A percentile compares a stretch with the other conserved stretches of the same genome.
Evolutionary conservation across 1,140 invertebrate genomes (phyloP).

Genomic region (Trigoniulus corallinus): DNA sequence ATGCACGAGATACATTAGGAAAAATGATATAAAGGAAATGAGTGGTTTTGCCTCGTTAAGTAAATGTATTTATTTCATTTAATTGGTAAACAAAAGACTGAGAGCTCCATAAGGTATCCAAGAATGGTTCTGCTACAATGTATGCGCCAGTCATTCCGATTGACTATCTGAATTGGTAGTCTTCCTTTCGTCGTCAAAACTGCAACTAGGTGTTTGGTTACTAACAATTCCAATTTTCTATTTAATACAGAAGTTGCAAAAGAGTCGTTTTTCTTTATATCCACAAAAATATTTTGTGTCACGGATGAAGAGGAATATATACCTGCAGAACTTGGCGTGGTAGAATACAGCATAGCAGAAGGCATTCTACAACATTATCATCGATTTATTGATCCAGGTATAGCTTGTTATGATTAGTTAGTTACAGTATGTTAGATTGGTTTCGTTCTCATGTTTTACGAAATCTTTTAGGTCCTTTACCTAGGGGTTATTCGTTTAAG

Average conservation of each 20-base stretch:
- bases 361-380: conserved; percentile 21
- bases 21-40: too few species aligned
- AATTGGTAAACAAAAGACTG: too few species aligned
- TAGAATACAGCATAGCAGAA: conserved; percentile 19
- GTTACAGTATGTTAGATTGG: not conserved
- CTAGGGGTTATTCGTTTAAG: too few species aligned
- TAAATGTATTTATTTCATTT: too few species aligned
- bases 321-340: conserved; percentile 20
- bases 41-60: too few species aligned
- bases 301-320: conserved; percentile 20
- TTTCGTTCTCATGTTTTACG: too few species aligned
- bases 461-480: too few species aligned
- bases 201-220: not conserved
- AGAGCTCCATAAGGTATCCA: too few species aligned
- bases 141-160: too few species aligned
- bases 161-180: too few species aligned
- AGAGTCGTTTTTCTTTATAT: conserved; percentile 20
- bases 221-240: conserved; percentile 5
- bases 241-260: conserved; percentile 15
- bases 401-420: not conserved
- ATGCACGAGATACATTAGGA: too few species aligned
- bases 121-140: too few species aligned
- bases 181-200: not conserved
- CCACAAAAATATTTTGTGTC: conserved; percentile 20
- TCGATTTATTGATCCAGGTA: conserved; percentile 21